A percentile compares a stretch with the other conserved stretches of the same genome.
Conservation (phyloP, 2,888 invertebrate genomes). For the Petrolisthes cinctipes region DNA sequence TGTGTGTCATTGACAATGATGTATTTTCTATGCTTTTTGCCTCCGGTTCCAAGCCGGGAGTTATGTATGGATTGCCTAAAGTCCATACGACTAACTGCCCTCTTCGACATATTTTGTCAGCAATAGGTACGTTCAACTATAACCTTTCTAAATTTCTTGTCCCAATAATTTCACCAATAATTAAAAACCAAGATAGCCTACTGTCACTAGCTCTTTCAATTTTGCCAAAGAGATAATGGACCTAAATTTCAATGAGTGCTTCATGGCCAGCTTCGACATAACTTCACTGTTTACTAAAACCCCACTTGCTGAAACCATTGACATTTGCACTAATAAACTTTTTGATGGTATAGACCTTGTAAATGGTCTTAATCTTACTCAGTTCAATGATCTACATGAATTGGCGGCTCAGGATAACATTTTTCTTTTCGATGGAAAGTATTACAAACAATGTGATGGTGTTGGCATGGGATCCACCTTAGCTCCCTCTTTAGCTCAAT, state of each 20-base stretch:
- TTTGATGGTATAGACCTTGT: background rate
- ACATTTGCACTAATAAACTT: background rate
- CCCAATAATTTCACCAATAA: background rate
- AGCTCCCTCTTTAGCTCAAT: background rate
- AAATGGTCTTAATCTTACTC: background rate
- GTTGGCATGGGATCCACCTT: background rate
- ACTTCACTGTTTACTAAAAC: background rate
- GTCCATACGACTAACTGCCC: background rate
- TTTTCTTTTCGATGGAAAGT: background rate
- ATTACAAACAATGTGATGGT: no score
- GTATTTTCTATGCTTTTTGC: background rate
- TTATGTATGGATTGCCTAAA: background rate
- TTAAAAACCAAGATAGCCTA: background rate
- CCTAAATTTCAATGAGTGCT: background rate
- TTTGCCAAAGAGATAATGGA: background rate
- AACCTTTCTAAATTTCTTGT: background rate
- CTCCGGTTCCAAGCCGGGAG: background rate
- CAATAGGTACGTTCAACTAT: background rate
- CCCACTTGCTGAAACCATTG: no score
- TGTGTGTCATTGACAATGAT: background rate
- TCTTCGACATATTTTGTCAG: background rate
- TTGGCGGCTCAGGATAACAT: background rate
- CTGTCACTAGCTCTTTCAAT: background rate
- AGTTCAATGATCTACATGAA: no score
- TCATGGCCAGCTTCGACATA: background rate